Percentiles rank a stretch among this genome's conserved stretches.
Conservation (phyloP, 2,113 vertebrate genomes). For the Rhipidura dahli region DNA sequence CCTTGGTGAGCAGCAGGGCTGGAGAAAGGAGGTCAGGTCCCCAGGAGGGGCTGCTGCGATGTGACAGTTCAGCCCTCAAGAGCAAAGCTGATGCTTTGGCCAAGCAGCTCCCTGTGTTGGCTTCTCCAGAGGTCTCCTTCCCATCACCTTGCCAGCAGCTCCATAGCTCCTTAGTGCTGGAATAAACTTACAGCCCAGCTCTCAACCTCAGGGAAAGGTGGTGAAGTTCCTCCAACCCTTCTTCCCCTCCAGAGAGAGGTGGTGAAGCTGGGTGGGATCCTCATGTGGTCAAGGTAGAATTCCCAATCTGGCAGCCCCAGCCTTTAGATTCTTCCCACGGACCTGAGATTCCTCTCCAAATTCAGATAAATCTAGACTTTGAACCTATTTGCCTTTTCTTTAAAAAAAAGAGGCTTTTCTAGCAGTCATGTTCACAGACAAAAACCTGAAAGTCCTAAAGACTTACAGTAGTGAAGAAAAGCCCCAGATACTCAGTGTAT, state of each 20-base stretch:
- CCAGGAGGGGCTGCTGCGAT: background rate
- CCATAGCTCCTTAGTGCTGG: background rate
- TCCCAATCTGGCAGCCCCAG: background rate
- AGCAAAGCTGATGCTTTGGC: background rate
- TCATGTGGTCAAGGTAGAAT: background rate
- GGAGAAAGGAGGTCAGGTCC: background rate
- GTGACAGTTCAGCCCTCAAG: background rate
- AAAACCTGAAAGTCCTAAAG: background rate
- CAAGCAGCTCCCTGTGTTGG: background rate
- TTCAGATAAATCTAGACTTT: background rate
- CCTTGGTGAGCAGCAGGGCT: rapidly evolving
- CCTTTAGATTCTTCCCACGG: rapidly evolving
- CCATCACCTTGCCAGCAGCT: background rate
- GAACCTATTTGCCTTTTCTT: background rate
- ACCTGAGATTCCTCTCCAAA: background rate
- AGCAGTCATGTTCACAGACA: rapidly evolving
- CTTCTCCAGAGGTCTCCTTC: background rate
- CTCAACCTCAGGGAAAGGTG: background rate
- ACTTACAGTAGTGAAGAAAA: background rate
- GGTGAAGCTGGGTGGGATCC: rapidly evolving
- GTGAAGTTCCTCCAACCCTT: background rate
- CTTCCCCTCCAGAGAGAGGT: rapidly evolving
- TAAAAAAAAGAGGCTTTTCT: background rate
- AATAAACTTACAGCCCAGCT: background rate
- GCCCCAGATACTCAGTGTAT: rapidly evolving